Conservation (phyloP, 2,113 vertebrate genomes). For the Geococcyx californianus region DNA sequence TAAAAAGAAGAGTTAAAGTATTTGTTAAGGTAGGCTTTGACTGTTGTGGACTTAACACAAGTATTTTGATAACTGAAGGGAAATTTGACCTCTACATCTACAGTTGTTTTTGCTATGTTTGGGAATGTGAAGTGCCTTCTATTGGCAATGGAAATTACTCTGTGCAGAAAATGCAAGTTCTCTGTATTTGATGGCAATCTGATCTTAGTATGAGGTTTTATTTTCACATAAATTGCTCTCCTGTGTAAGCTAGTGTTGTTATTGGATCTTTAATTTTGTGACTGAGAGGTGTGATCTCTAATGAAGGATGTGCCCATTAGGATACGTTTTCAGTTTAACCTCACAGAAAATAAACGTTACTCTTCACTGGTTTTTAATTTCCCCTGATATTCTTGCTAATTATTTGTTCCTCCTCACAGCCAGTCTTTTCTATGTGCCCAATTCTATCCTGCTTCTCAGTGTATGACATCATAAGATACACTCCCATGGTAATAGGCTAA, state of each 20-base stretch:
- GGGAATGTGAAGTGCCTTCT: background rate
- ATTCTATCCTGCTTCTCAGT: background rate
- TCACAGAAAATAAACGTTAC: background rate
- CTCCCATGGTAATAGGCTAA: conserved; percentile 1
- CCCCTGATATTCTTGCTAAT: background rate
- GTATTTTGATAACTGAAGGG: background rate
- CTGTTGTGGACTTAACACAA: background rate
- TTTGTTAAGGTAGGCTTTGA: background rate
- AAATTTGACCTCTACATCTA: background rate
- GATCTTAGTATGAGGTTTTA: background rate
- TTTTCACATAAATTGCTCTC: background rate
- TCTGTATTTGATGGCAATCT: background rate
- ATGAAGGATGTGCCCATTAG: background rate
- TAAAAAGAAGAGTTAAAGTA: background rate
- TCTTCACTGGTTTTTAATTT: conserved; percentile 10
- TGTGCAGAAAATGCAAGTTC: background rate
- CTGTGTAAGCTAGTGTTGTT: background rate
- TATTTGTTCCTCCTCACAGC: background rate
- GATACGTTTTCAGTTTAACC: background rate
- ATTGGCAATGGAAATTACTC: background rate
- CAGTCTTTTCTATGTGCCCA: background rate
- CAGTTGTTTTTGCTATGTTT: background rate
- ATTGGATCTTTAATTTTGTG: background rate
- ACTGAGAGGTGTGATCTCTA: background rate
- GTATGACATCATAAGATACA: background rate